Evolutionary conservation across 2,888 invertebrate species (phyloP), one percentile per base, ranked within the genome.

Genomic region (Troilus luridus): DNA sequence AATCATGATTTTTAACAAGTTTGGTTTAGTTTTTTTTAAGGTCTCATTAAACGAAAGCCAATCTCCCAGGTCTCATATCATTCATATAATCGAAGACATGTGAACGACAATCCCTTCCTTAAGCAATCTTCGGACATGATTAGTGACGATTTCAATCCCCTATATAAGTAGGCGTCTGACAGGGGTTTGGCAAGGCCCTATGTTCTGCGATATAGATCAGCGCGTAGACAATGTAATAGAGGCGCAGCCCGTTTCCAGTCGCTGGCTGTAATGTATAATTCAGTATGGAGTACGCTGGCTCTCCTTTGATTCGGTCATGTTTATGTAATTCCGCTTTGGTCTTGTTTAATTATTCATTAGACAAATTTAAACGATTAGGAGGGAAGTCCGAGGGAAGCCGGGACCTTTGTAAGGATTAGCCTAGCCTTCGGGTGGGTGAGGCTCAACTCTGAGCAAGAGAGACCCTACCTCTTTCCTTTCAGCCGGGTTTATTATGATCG

Each of bases 301-400:
- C 85, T 58, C 85, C 85, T 85, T 85, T 85, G 85, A 85, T 85
- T 85, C 85, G 12, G 85, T 85, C 85, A 85, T 85, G 85, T 85
- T 85, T 85, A 85, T 85, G 85, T 85, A 85, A 85, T 85, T 58
- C 85, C 7, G 54, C 85, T 85, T 56, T 56, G 85, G 85, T 54
- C 85, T 58, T n/a, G 85, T 85, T 85, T 85, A 85, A 85, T 85
- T 85, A 85, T 85, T 85, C 85, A 85, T 85, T 85, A 85, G 85
- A 85, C 85, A 85, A 85, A 85, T 56, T 85, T 85, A 85, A 85
- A 85, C 85, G 85, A 85, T 85, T 85, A 85, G 56, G 41, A 85
- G 85, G 24, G 24, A 77, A 3, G 9, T 0, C 56, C 21, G 56
- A 54, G 54, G 54, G 54, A 41, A 56, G 41, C 54, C 81, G 81